These are phyloP conservation scores for Columba janthina DNA, from an alignment of 2,113 vertebrate species.

Conservation along the genomic window DNA sequence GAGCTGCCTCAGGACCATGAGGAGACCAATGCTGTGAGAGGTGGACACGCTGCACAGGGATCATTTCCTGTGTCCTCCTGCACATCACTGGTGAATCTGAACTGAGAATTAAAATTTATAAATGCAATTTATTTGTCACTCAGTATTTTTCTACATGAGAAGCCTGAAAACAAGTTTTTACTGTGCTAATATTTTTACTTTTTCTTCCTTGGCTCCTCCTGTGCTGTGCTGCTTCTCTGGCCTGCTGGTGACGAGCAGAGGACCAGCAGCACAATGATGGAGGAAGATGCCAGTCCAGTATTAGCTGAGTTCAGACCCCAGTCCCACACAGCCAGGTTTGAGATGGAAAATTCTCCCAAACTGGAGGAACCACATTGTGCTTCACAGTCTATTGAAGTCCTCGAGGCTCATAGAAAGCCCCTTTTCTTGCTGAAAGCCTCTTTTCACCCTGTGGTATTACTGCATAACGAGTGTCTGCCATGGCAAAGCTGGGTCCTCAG, in stretches of 20 bases:
- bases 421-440: neutral
- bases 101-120: neutral
- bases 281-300: neutral
- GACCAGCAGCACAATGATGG: accelerated
- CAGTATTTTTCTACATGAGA: neutral
- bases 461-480: neutral
- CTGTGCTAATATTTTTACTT: neutral
- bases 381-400: neutral
- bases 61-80: neutral
- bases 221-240: neutral
- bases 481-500: neutral
- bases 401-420: neutral
- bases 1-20: neutral
- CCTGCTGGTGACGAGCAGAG: neutral
- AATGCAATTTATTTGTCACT: neutral
- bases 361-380: neutral
- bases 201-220: neutral
- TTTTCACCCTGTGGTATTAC: neutral
- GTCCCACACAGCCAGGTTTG: neutral
- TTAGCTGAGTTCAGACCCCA: neutral
- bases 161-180: neutral
- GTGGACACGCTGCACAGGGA: neutral
- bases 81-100: neutral
- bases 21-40: neutral
- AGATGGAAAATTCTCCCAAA: neutral